These are phyloP conservation scores for Buphagus erythrorhynchus DNA, from an alignment of 2,797 vertebrate species.

Conservation along the genomic window DNA sequence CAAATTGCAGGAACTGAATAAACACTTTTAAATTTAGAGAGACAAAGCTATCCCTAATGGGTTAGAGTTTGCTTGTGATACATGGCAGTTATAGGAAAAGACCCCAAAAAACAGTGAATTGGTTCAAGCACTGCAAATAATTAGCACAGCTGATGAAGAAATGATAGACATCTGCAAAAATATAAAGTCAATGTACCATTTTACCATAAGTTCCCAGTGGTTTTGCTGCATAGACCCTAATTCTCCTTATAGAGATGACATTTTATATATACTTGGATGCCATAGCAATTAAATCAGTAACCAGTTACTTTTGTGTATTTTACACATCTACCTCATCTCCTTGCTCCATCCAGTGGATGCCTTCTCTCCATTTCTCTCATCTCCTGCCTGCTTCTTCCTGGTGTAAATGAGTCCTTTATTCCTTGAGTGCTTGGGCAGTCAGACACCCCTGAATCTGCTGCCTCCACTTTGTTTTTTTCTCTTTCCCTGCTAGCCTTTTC, in stretches of 20 bases:
- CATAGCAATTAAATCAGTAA: neutral
- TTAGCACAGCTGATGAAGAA: neutral
- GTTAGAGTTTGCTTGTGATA: neutral
- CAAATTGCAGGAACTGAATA: slow-evolving; percentile 1
- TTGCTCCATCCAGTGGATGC: neutral
- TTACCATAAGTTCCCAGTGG: neutral
- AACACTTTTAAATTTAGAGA: neutral
- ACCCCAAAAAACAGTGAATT: rapidly evolving
- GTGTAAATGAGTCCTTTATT: neutral
- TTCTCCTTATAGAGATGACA: neutral
- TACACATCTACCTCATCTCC: neutral
- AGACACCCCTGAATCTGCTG: neutral
- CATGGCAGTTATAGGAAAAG: neutral
- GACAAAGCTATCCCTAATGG: neutral
- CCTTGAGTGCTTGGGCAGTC: neutral
- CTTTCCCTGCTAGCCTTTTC: neutral
- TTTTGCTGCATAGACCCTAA: neutral
- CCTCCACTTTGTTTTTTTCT: neutral
- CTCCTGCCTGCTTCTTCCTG: neutral
- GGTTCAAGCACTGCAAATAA: neutral
- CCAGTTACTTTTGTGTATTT: neutral
- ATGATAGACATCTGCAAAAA: neutral
- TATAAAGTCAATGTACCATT: neutral
- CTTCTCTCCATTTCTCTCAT: neutral
- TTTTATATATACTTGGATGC: neutral